Base-by-base conservation (phyloP, 2,888 invertebrate species). In the Glyphotaelius pellucidus region DNA sequence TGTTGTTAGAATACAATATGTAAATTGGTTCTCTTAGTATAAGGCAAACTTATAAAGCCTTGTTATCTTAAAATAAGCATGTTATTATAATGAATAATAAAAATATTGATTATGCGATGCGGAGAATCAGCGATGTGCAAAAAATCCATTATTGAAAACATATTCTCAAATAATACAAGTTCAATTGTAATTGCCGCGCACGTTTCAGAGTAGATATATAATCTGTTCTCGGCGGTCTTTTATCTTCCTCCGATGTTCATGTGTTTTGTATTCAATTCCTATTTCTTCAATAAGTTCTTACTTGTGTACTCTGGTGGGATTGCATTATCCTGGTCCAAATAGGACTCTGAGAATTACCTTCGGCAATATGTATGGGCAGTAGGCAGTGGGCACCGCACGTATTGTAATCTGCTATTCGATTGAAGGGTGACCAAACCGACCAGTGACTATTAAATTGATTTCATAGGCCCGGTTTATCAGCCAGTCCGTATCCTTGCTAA, bases 201-300 rank as follows among this genome's bases (percentile, higher is more conserved):
- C 67, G 67, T 67, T 67, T 67, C 67, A 67, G 67, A 67, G 67
- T 67, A 67, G 67, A 67, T 67, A 67, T n/a, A 67, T n/a, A n/a
- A 67, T 67, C 67, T 25, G 67, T 25, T 67, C 67, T 67, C 25
- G 67, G 67, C 67, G 67, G 25, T 67, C 67, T 67, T 67, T 67
- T 25, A 67, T n/a, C 67, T 67, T 67, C 67, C 25, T 67, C 67
- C 25, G 67, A 67, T 67, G 67, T 67, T 67, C 25, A n/a, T 67
- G n/a, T 67, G 67, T 67, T 67, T 67, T n/a, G 67, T n/a, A 67
- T 67, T 67, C 67, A 67, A 67, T 67, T 67, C 7, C 52, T 67
- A 67, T 67, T 67, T 15, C 52, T 67, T 67, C 52, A 67, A 67
- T 67, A 67, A 19, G 25, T 67, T 25, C 2, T 9, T 67, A 67